Percentiles rank a stretch among this genome's conserved stretches.
Evolutionary conservation across 2,113 vertebrate genomes (phyloP).

Genomic region (Menidia beryllina): DNA sequence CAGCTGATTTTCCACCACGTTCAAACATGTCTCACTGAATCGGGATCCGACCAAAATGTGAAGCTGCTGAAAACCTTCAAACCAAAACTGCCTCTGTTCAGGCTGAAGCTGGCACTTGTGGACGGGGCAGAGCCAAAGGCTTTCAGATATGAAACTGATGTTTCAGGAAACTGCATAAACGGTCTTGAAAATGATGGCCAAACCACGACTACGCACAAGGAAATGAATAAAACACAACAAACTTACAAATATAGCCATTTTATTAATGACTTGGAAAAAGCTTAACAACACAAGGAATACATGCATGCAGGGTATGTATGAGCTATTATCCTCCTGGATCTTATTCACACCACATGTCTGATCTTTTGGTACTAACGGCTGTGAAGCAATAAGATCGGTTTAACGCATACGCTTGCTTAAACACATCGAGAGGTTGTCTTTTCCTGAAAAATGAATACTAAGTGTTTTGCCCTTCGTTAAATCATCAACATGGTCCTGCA

Average conservation of each 20-base stretch:
- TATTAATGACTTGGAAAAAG: constrained; percentile 84
- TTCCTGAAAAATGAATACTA: constrained; percentile 14
- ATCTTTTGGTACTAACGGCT: constrained; percentile 60
- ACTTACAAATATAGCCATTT: constrained; percentile 86
- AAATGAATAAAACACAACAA: background rate
- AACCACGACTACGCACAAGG: too few relatives aligned
- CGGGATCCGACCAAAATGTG: too few relatives aligned
- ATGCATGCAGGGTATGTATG: constrained; percentile 80
- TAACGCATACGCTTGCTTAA: constrained; percentile 35
- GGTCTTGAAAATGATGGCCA: too few relatives aligned
- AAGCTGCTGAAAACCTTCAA: too few relatives aligned
- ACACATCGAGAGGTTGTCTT: constrained; percentile 18
- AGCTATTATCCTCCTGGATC: constrained; percentile 67
- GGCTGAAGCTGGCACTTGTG: too few relatives aligned
- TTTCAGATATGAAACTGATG: too few relatives aligned
- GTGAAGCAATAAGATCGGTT: constrained; percentile 52
- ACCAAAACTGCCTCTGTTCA: too few relatives aligned
- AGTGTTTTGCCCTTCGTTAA: constrained; percentile 12
- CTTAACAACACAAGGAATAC: constrained; percentile 79
- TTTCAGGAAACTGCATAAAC: too few relatives aligned
- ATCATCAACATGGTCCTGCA: constrained; percentile 29
- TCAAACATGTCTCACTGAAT: too few relatives aligned
- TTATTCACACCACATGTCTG: constrained; percentile 76
- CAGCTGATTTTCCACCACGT: too few relatives aligned
- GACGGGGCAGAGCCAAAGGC: too few relatives aligned